Conservation (phyloP, 2,888 invertebrate genomes). For the Cepaea hortensis region DNA sequence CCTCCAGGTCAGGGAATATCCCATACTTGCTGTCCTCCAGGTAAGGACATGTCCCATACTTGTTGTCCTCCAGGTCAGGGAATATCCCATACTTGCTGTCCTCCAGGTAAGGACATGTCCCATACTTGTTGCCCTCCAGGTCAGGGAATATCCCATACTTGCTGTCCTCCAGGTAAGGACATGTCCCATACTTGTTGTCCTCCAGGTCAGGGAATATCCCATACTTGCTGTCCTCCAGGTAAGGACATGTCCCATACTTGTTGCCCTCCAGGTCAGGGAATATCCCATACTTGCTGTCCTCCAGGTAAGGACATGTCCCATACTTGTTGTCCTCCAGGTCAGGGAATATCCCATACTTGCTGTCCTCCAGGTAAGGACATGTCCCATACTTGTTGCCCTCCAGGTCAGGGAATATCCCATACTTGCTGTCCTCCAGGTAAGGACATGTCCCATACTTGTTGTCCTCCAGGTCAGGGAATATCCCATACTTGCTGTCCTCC, state of each 20-base stretch:
- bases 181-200: neutral
- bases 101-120: slow-evolving; percentile 10
- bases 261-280: slow-evolving; percentile 28
- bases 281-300: no score
- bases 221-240: slow-evolving; percentile 34
- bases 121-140: slow-evolving; percentile 22
- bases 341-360: no score
- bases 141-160: no score
- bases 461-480: slow-evolving; percentile 26
- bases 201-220: slow-evolving; percentile 32
- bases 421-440: slow-evolving; percentile 35
- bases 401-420: no score
- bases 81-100: no score
- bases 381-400: neutral
- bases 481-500: no score
- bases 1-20: slow-evolving; percentile 32
- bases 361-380: slow-evolving; percentile 22
- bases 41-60: neutral
- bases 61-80: slow-evolving; percentile 23
- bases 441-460: neutral
- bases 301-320: slow-evolving; percentile 5
- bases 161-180: slow-evolving; percentile 28
- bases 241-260: neutral
- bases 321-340: slow-evolving; percentile 26
- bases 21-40: slow-evolving; percentile 29